A percentile compares a stretch with the other conserved stretches of the same genome.
Conservation (phyloP, 2,888 invertebrate genomes). For the Acheta domesticus region DNA sequence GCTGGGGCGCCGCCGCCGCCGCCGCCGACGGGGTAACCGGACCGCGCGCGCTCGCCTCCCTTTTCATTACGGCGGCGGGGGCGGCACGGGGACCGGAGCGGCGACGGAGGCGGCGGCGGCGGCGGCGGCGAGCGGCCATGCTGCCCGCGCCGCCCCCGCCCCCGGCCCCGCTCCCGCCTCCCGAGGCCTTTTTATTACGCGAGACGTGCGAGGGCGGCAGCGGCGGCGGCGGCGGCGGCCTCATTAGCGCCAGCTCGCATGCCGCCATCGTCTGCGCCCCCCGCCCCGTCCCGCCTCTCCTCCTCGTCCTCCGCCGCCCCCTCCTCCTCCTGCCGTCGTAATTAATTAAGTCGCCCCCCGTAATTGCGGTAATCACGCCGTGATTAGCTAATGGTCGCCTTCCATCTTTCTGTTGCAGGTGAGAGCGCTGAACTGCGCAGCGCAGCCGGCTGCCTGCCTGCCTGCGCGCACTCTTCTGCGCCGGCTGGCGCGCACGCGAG, state of each 20-base stretch:
- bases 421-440: background rate
- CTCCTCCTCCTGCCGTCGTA: background rate
- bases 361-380: background rate
- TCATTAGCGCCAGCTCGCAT: constrained; percentile 4
- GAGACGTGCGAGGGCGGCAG: constrained; percentile 4
- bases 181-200: background rate
- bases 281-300: background rate
- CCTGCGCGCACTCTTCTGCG: background rate
- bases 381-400: background rate
- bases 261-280: background rate
- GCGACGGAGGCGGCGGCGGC: background rate
- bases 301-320: background rate
- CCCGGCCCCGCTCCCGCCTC: too few relatives aligned
- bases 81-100: background rate
- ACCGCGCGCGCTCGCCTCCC: background rate
- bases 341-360: background rate
- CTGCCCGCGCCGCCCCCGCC: too few relatives aligned
- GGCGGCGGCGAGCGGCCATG: background rate
- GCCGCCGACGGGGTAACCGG: background rate
- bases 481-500: background rate
- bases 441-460: background rate
- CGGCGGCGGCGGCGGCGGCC: background rate
- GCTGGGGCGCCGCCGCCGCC: background rate
- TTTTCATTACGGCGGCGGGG: background rate
- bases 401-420: constrained; percentile 18